Base-by-base conservation (phyloP, 2,797 vertebrate species). In the Luscinia megarhynchos region DNA sequence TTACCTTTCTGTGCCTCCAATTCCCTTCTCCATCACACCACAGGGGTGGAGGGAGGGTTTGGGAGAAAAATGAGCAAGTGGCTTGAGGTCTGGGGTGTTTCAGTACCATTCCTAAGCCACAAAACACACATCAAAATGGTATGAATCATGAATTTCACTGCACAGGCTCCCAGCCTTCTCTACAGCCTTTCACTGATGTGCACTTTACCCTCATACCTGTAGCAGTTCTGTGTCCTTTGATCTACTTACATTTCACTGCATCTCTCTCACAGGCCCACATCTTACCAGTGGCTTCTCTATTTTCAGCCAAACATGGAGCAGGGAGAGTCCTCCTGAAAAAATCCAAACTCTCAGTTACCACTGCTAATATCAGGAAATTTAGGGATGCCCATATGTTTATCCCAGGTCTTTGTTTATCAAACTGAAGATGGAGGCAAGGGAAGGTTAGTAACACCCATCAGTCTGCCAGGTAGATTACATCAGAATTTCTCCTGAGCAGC, bases 31-130 rank as follows among this genome's bases (percentile, higher is more conserved):
- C 8, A 40, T 19, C n/a, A 45, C 21, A 30, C 10, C 21, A 58
- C 0, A 1, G 10, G 7, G 6, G 8, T 63, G 15, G 18, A 15
- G 24, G 7, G 24, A 77, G 12, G 17, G 23, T 10, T 10, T 45
- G 18, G 34, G 24, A 40, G 29, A 45, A 46, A 61, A 34, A 34
- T 29, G 9, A 77, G 13, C 20, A 2, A 24, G 24, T 8, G 23
- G 16, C 4, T 0, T 0, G 0, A 16, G 12, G 29, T 38, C 12
- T 38, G 17, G 29, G 21, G 3, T 18, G 15, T 45, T 58, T 12
- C 36, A 46, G 17, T 9, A 40, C 7, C 4, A 2, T 58, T 58
- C 24, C 64, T 45, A 32, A 77, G 45, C 24, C n/a, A 58, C n/a
- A 54, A 34, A 53, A 53, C 4, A 32, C 1, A 1, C 32, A 30